These are phyloP conservation scores for Trissolcus japonicus DNA, from an alignment of 2,888 invertebrate genomes.

Conservation along the genomic window DNA sequence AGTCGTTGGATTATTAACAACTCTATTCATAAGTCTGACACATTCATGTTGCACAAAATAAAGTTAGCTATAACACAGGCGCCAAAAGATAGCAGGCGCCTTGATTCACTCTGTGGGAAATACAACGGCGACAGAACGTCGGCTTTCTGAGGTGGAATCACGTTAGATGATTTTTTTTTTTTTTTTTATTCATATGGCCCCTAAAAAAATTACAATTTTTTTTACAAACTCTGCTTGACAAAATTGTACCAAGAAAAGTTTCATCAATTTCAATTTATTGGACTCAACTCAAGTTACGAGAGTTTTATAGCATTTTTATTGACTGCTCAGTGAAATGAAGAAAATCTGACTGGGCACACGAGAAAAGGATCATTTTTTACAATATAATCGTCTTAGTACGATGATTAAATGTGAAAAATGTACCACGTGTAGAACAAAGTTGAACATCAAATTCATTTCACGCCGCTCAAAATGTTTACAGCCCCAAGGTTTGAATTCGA, in stretches of 20 bases:
- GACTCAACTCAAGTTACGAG: neutral
- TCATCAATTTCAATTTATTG: neutral
- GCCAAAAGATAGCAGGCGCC: slow-evolving; percentile 60
- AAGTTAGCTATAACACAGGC: slow-evolving; percentile 57
- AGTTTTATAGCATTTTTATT: slow-evolving; percentile 2
- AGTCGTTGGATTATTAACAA: slow-evolving; percentile 25
- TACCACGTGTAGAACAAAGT: neutral
- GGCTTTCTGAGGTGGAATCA: slow-evolving; percentile 48
- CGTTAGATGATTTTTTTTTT: too few species aligned
- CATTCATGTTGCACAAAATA: slow-evolving; percentile 43
- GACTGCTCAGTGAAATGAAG: neutral
- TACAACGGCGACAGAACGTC: slow-evolving; percentile 52
- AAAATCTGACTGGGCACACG: too few species aligned
- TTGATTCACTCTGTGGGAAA: slow-evolving; percentile 58
- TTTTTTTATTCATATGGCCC: slow-evolving; percentile 16
- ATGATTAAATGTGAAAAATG: neutral
- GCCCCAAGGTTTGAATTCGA: neutral
- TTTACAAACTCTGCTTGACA: neutral
- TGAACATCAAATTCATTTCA: neutral
- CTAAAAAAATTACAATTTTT: slow-evolving; percentile 26
- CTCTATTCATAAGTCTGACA: slow-evolving; percentile 49
- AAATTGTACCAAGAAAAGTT: neutral
- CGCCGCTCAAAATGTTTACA: slow-evolving; percentile 2
- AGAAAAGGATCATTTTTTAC: neutral
- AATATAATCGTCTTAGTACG: too few species aligned